Evolutionary conservation across 2,888 invertebrate genomes (phyloP), one percentile per base, ranked within the genome.

Genomic region (Orgyia antiqua): DNA sequence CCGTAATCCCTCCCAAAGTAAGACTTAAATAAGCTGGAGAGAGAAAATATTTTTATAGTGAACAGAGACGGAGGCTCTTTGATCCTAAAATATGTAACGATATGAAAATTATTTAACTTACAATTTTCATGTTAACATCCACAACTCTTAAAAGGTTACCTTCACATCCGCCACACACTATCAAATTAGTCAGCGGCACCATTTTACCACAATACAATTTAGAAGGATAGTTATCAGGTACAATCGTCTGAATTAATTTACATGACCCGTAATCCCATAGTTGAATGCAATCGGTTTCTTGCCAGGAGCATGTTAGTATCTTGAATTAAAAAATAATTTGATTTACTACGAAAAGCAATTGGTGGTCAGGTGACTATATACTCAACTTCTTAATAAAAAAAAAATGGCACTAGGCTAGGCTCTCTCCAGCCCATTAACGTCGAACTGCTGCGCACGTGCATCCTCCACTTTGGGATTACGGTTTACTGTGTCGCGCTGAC

Each of bases 211-310:
- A 89, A 56, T 90, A 91, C 10, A 91, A 72, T 76, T 90, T 79
- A 13, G 86, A 87, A 24, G 68, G 60, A 43, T 76, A 57, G 45
- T 27, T 58, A 52, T 91, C 90, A 1, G 90, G 90, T 33, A 84
- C 83, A 26, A 91, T 71, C 8, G 84, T 88, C 39, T 84, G 80
- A 24, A 91, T 88, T 29, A 91, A 68, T 67, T 89, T 89, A 39
- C 89, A 89, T n/a, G 88, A 87, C 5, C 86, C 87, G 51, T 92
- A 92, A 63, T 92, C 91, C 89, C 90, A 92, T 12, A 91, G 45
- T 62, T 91, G 90, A 37, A 92, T 75, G 23, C 86, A 70, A 45
- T 90, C 82, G 38, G 87, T 83, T 26, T 86, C 88, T 73, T 90
- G 89, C 89, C 90, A 92, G 13, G 90, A 82, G 54, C 90, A 91